phyloP scores from a whole-genome alignment of 2,113 vertebrate genomes.

The Crotalus horridus region DNA sequence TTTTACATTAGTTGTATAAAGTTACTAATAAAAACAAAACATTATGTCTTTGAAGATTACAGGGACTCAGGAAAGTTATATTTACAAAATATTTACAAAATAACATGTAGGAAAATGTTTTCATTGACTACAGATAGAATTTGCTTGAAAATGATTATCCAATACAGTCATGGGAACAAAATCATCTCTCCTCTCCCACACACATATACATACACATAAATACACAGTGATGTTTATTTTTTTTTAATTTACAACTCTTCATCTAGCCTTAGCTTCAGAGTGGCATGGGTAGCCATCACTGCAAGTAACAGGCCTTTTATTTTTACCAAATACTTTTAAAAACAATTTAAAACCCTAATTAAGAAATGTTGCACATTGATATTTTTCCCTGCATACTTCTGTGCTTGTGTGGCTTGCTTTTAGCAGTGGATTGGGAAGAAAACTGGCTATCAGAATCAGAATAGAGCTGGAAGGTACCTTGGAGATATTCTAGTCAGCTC shows the following conservation, averaged over 20 bases:
- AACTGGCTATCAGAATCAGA: neutral
- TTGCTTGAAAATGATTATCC: fast-evolving
- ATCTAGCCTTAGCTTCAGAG: neutral
- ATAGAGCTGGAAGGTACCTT: neutral
- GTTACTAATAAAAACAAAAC: constrained; percentile 55
- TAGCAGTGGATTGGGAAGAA: neutral
- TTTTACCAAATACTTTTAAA: neutral
- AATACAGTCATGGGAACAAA: neutral
- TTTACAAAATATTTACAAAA: constrained; percentile 33
- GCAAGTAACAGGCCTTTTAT: neutral
- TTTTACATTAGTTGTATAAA: constrained; percentile 42
- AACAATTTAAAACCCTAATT: neutral
- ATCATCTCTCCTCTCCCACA: neutral
- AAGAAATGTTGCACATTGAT: neutral
- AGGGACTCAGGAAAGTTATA: neutral
- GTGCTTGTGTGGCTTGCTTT: neutral
- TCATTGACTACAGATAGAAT: neutral
- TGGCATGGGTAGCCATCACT: neutral
- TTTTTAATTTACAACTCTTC: neutral
- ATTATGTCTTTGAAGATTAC: constrained; percentile 36
- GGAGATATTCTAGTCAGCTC: neutral
- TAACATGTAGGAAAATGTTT: neutral
- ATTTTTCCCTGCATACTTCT: neutral
- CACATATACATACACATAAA: neutral
- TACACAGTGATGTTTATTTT: neutral